phyloP scores from a whole-genome alignment of 2,888 invertebrate species.

The Ferrisia virgata region DNA sequence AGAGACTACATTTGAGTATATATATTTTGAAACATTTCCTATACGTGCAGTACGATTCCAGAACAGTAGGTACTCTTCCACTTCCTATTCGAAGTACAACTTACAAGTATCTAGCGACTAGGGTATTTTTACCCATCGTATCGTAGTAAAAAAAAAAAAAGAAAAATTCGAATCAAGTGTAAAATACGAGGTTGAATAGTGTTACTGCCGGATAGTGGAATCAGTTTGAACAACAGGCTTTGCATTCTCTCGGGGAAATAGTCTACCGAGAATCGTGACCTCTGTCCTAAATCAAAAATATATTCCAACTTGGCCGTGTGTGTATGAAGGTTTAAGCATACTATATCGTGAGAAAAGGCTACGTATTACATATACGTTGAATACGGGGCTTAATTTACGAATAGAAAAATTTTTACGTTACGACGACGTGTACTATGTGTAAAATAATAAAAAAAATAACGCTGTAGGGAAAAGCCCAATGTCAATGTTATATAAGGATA shows the following conservation, averaged over 20 bases:
- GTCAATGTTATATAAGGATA: slow-evolving; percentile 11
- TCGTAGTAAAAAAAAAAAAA: neutral
- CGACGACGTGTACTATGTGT: neutral
- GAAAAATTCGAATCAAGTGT: neutral
- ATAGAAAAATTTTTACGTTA: neutral
- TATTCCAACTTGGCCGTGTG: neutral
- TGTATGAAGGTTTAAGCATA: neutral
- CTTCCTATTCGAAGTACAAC: neutral
- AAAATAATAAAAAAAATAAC: slow-evolving; percentile 13
- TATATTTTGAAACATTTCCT: too few species aligned
- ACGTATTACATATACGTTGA: neutral
- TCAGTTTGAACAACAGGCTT: neutral
- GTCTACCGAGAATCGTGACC: neutral
- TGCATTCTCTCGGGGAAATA: neutral
- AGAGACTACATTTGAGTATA: too few species aligned
- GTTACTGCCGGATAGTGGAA: neutral
- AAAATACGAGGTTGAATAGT: neutral
- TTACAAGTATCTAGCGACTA: too few species aligned
- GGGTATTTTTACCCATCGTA: neutral
- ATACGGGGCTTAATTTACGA: neutral
- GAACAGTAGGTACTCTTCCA: neutral
- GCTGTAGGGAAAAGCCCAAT: neutral
- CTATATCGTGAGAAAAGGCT: neutral
- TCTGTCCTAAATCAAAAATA: slow-evolving; percentile 11
- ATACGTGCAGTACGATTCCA: too few species aligned